A percentile compares a stretch with the other conserved stretches of the same genome.
Conservation (phyloP, 2,113 vertebrate genomes). For the Nansenia antarctica region DNA sequence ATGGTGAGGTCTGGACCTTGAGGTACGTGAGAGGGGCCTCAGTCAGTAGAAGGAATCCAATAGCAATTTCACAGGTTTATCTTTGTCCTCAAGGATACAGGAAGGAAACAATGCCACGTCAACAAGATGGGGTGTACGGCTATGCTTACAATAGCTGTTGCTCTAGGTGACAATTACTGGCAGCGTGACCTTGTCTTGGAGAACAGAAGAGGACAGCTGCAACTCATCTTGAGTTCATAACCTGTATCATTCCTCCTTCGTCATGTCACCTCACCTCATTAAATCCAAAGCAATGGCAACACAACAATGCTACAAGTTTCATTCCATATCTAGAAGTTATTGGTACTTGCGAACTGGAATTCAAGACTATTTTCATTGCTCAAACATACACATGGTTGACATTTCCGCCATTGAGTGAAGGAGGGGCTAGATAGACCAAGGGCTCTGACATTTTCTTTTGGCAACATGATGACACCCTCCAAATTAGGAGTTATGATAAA, state of each 20-base stretch:
- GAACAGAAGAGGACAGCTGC: not conserved
- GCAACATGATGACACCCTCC: too few species aligned
- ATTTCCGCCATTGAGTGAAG: too few species aligned
- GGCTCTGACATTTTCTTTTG: slow-evolving; percentile 2
- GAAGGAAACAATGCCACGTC: slow-evolving; percentile 31
- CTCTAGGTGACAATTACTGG: not conserved
- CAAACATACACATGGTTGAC: too few species aligned
- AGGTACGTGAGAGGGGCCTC: slow-evolving; percentile 30
- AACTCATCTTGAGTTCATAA: too few species aligned
- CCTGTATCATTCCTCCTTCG: too few species aligned
- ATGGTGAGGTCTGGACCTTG: slow-evolving; percentile 16
- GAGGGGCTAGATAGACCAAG: not conserved
- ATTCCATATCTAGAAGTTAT: too few species aligned
- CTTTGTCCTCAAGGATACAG: slow-evolving; percentile 53
- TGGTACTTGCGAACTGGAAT: too few species aligned
- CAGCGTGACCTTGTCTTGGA: not conserved
- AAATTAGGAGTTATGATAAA: not conserved
- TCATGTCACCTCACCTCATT: too few species aligned
- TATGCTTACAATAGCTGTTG: not conserved
- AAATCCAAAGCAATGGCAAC: too few species aligned
- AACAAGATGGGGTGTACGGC: not conserved
- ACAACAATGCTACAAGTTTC: too few species aligned
- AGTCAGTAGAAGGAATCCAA: slow-evolving; percentile 41
- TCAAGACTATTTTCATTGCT: too few species aligned
- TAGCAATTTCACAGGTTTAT: slow-evolving; percentile 59